These are phyloP conservation scores for Xanthia icteritia DNA, from an alignment of 2,888 invertebrate species.

Conservation along the genomic window DNA sequence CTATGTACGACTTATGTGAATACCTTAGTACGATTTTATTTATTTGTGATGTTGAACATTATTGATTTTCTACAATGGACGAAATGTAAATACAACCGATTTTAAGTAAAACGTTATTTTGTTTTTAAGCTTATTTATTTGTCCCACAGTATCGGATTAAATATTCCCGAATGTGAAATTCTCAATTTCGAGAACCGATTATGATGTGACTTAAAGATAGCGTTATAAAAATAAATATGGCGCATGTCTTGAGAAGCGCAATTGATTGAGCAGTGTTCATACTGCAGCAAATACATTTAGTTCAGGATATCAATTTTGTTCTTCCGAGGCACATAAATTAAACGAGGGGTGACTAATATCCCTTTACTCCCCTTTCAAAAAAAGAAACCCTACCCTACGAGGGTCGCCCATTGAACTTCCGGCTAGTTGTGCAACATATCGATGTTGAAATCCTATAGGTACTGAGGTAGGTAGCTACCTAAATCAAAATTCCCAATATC, in stretches of 20 bases:
- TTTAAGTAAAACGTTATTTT: constrained; percentile 90
- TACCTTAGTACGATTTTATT: constrained; percentile 90
- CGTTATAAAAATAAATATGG: constrained; percentile 77
- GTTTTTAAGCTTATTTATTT: constrained; percentile 89
- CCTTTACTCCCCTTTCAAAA: constrained; percentile 28
- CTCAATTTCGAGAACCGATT: constrained; percentile 57
- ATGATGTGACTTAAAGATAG: constrained; percentile 67
- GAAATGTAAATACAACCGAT: constrained; percentile 91
- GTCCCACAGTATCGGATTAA: constrained; percentile 69
- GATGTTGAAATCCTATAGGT: constrained; percentile 5
- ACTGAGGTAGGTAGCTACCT: neutral
- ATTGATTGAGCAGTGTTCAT: constrained; percentile 69
- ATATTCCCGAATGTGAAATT: constrained; percentile 59
- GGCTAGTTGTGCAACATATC: constrained; percentile 20
- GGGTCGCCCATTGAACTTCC: constrained; percentile 33
- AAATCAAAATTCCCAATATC: constrained; percentile 4
- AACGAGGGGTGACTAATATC: constrained; percentile 27
- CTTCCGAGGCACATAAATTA: constrained; percentile 53
- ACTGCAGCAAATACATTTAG: constrained; percentile 65
- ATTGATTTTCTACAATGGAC: constrained; percentile 90
- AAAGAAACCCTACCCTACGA: constrained; percentile 20
- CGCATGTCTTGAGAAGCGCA: constrained; percentile 68
- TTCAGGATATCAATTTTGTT: constrained; percentile 69
- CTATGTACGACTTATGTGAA: constrained; percentile 87
- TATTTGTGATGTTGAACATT: constrained; percentile 91